Conservation (phyloP, 2,888 invertebrate species). For the Petrolisthes manimaculis region DNA sequence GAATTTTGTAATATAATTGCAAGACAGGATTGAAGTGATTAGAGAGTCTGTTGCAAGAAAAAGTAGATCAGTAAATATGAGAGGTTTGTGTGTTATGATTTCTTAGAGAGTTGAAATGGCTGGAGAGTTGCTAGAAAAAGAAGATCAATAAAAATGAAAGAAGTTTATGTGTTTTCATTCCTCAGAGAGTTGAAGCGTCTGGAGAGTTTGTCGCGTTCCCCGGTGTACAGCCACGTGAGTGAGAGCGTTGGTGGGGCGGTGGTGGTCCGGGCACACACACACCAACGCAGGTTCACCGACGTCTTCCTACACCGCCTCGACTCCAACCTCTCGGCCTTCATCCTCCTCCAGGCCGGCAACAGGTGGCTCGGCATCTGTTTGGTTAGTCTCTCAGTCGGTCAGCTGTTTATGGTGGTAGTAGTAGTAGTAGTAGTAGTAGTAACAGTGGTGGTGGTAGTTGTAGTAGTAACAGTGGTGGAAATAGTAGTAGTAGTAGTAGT, state of each 20-base stretch:
- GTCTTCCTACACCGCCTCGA: conserved; percentile 72
- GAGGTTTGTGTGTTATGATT: no score
- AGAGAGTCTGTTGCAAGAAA: no score
- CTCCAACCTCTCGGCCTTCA: conserved; percentile 68
- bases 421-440: conserved; percentile 1
- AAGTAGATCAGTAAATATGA: no score
- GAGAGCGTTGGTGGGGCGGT: conserved; percentile 72
- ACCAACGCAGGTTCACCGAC: conserved; percentile 69
- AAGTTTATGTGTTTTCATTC: not conserved
- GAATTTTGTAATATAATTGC: no score
- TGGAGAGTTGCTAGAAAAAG: no score
- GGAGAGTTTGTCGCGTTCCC: conserved; percentile 72
- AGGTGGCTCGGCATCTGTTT: conserved; percentile 72
- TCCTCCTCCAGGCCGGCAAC: conserved; percentile 62
- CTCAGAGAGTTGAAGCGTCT: conserved; percentile 73
- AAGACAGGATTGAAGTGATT: no score
- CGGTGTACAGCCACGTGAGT: conserved; percentile 72
- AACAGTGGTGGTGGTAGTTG: not conserved
- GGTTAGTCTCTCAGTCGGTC: conserved; percentile 69
- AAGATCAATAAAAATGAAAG: no score
- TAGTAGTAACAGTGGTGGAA: not conserved
- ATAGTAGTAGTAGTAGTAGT: not conserved
- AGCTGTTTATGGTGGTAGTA: not conserved
- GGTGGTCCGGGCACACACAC: conserved; percentile 68
- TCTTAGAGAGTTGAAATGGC: no score